phyloP scores from a whole-genome alignment of 2,888 invertebrate genomes.

The Lamellibrachia satsuma region DNA sequence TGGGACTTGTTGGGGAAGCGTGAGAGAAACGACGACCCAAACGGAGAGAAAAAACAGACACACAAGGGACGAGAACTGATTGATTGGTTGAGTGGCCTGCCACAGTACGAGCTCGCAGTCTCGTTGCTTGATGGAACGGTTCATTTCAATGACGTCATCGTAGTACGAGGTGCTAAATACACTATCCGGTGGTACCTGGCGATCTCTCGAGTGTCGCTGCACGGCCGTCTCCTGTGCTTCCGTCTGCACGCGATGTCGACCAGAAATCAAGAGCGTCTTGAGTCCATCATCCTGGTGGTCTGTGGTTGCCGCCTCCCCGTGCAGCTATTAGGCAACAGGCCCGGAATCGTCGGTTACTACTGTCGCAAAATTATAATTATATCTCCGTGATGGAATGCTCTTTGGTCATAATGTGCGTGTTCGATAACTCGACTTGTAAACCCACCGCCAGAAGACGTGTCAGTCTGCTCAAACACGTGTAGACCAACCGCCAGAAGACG shows the following conservation, averaged over 20 bases:
- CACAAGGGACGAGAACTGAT: background rate
- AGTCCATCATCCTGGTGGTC: background rate
- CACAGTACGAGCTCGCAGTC: background rate
- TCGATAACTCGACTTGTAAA: background rate
- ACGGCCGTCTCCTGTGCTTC: background rate
- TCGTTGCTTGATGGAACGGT: background rate
- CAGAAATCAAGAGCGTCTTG: no score
- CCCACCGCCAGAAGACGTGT: background rate
- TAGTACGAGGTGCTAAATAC: background rate
- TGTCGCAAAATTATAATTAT: background rate
- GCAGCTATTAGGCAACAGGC: background rate
- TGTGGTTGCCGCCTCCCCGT: background rate
- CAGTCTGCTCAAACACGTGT: no score
- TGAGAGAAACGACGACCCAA: background rate
- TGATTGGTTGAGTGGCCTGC: constrained; percentile 8
- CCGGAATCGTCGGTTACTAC: background rate
- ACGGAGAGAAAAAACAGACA: background rate
- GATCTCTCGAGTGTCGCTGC: background rate
- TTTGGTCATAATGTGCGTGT: background rate
- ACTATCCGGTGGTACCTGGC: background rate
- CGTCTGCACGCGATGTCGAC: background rate
- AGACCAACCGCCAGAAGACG: no score
- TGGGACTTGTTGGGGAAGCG: background rate
- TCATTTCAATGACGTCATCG: background rate
- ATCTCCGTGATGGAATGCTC: background rate